Evolutionary conservation across 2,888 invertebrate genomes (phyloP), one percentile per base, ranked within the genome.

Genomic region (Trichogramma evanescens): DNA sequence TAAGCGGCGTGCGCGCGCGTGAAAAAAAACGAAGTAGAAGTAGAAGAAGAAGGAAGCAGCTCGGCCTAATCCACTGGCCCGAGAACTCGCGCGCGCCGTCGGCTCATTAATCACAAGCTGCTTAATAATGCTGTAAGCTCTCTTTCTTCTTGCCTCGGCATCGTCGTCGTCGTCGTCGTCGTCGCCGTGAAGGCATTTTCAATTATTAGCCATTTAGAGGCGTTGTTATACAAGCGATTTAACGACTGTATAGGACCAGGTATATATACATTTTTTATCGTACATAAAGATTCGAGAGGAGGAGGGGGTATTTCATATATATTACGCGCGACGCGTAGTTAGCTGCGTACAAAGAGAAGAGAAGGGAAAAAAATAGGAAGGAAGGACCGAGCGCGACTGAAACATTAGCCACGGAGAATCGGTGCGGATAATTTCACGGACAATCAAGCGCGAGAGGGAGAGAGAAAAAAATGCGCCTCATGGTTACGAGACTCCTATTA

Each of bases 361-460:
- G 26, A 26, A 26, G 26, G 26, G 2, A 26, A 26, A 26, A 26
- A 26, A 26, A 26, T 26, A 26, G 26, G 26, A 26, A 26, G 26
- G 26, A 26, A 26, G 26, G 26, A 26, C 26, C 26, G 26, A 26
- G 26, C 26, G 26, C 26, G 26, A 26, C 26, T 26, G 26, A 26
- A 26, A 26, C 26, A 26, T 26, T 26, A 26, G 50, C 57, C 58
- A 54, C 39, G 64, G 54, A 48, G 65, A 71, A 68, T 70, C 70
- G 67, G 67, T 63, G 65, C 65, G 63, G 67, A 69, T 72, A 73
- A 73, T 73, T 73, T 71, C 68, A 68, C 68, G 65, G 70, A 68
- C 68, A 70, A 71, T 72, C 68, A 67, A 64, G 59, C 65, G 66
- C 65, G 63, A 66, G 66, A 65, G 64, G 64, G 56, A 61, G 63